These are phyloP conservation scores for Apis dorsata DNA, from an alignment of 1,140 invertebrate species.

Conservation along the genomic window DNA sequence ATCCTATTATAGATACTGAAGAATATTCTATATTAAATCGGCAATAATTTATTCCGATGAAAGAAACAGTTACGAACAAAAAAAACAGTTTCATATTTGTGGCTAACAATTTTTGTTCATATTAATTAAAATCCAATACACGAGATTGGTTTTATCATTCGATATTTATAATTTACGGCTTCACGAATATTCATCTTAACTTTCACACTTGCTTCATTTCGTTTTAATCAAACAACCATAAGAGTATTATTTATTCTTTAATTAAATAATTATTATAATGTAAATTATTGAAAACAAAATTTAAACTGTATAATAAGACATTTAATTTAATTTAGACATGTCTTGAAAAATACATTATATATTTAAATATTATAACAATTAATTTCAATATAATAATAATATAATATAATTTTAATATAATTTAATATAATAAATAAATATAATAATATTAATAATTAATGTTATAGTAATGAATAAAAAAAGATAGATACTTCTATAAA, in stretches of 20 bases:
- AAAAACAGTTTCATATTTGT: conserved; percentile 6
- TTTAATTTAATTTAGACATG: no score
- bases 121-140: conserved; percentile 30
- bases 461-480: no score
- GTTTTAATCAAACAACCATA: conserved; percentile 7
- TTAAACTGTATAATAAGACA: no score
- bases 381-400: no score
- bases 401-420: no score
- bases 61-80: background rate
- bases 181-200: conserved; percentile 1
- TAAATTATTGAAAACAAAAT: no score
- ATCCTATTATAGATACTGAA: no score
- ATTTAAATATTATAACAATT: no score
- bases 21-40: background rate
- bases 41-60: background rate
- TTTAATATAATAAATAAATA: no score
- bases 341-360: no score
- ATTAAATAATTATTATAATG: background rate
- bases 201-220: background rate
- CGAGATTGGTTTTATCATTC: background rate
- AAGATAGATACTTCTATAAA: no score
- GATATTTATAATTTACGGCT: background rate
- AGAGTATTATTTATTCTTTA: background rate
- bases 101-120: conserved; percentile 24
- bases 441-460: no score